Percentiles rank a stretch among this genome's conserved stretches.
Evolutionary conservation across 2,888 invertebrate genomes (phyloP).

Genomic region (Dryadula phaetusa): DNA sequence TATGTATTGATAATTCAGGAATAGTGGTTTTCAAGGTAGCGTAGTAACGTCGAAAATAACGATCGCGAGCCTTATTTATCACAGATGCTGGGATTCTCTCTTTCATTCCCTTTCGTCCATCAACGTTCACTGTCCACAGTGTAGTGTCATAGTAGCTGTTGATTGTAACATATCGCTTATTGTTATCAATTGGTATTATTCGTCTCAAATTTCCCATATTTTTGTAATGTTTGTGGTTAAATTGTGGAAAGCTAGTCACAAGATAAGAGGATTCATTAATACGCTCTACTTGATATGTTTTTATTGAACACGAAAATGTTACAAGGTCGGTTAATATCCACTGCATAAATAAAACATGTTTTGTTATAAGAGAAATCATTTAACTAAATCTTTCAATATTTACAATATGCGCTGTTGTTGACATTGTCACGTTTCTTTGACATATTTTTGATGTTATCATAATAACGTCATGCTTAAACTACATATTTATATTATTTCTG

Average conservation of each 20-base stretch:
- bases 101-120: slow-evolving; percentile 51
- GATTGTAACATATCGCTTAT: slow-evolving; percentile 38
- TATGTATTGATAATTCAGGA: slow-evolving; percentile 1
- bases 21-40: slow-evolving; percentile 51
- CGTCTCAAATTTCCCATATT: slow-evolving; percentile 31
- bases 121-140: slow-evolving; percentile 51
- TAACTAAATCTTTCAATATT: slow-evolving; percentile 37
- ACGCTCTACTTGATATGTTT: slow-evolving; percentile 69
- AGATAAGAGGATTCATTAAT: slow-evolving; percentile 68
- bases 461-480: neutral
- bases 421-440: slow-evolving; percentile 30
- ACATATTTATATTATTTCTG: too few species aligned
- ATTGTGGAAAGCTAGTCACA: slow-evolving; percentile 65
- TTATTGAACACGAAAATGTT: slow-evolving; percentile 56
- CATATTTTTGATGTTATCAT: slow-evolving; percentile 20
- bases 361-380: slow-evolving; percentile 47
- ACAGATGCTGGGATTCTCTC: slow-evolving; percentile 53
- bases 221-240: slow-evolving; percentile 48
- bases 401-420: slow-evolving; percentile 14
- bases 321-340: slow-evolving; percentile 57
- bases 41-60: slow-evolving; percentile 65
- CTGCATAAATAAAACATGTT: slow-evolving; percentile 58
- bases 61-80: slow-evolving; percentile 66
- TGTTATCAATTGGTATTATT: slow-evolving; percentile 44
- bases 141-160: slow-evolving; percentile 26